Base-by-base conservation (phyloP, 2,888 invertebrate genomes). In the Gastrophysa polygoni region DNA sequence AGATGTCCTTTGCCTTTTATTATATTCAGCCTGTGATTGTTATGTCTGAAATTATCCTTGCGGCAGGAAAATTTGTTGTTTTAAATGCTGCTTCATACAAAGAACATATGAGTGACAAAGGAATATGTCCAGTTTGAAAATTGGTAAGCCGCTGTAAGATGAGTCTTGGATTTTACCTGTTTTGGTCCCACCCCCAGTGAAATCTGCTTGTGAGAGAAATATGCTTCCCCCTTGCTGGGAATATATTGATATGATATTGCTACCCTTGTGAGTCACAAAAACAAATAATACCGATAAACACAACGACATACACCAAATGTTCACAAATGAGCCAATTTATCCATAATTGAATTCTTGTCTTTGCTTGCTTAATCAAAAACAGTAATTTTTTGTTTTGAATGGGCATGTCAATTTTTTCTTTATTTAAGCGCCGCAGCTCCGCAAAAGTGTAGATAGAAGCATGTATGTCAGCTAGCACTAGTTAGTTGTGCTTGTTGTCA, bases 91-190 rank as follows among this genome's bases (percentile, higher is more conserved):
- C 70, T 71, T 71, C 59, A 55, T 67, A 55, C 66, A 61, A 71
- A 65, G 61, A 68, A 74, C 75, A 64, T 72, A 78, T 79, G 78
- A 73, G 72, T 80, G 79, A 81, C 81, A 80, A 78, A 78, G 81
- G 82, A 85, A 83, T 84, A 86, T 86, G 86, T 85, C 85, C 82
- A 86, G 85, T 82, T 81, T 86, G 83, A 86, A 85, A 84, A 84
- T 85, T 78, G 85, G 86, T 86, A 83, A 84, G 84, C 78, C 51
- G 55, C 63, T 44, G 38, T 34, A 14, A 32, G 18, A 56, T 14
- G 32, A 51, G 21, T 52, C 50, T 64, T 51, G 58, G 58, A 61
- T 61, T n/a, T 51, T 52, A 52, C 57, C 14, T 68, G 63, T 69
- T 69, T 73, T 72, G 77, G 78, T 79, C 77, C 80, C 80, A 80